phyloP scores from a whole-genome alignment of 2,888 invertebrate species.

The Drosophila mettleri region DNA sequence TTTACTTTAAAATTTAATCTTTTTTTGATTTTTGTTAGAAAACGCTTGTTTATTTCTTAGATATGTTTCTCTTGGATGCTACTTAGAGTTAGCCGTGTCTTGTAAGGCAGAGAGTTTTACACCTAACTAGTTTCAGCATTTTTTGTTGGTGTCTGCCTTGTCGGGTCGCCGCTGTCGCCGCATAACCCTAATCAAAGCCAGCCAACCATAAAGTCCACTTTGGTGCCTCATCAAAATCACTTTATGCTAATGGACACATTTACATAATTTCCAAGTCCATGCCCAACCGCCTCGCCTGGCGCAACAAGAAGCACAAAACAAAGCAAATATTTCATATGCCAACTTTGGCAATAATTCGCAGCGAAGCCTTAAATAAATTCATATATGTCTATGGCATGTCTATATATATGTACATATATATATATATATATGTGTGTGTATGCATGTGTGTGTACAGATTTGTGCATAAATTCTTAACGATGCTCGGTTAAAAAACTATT shows the following conservation, averaged over 20 bases:
- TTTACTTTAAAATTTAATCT: not conserved
- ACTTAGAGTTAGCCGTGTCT: conserved; percentile 1
- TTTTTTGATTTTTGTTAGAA: not conserved
- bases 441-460: conserved; percentile 10
- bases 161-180: conserved; percentile 33
- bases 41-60: too few relatives aligned
- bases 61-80: not conserved
- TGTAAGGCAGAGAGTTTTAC: not conserved
- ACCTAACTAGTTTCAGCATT: conserved; percentile 24
- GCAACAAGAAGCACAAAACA: conserved; percentile 26
- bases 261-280: conserved; percentile 69
- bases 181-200: conserved; percentile 75
- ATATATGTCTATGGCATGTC: conserved; percentile 22
- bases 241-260: conserved; percentile 77
- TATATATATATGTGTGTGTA: conserved; percentile 2
- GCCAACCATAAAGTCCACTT: conserved; percentile 78
- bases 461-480: conserved; percentile 44
- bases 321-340: conserved; percentile 52
- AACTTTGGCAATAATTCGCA: conserved; percentile 54
- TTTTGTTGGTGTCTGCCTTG: not conserved
- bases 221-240: conserved; percentile 78
- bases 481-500: conserved; percentile 68
- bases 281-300: conserved; percentile 4
- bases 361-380: conserved; percentile 57
- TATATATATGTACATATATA: conserved; percentile 3